phyloP scores from a whole-genome alignment of 2,888 invertebrate species.

The Lumbricus terrestris region DNA sequence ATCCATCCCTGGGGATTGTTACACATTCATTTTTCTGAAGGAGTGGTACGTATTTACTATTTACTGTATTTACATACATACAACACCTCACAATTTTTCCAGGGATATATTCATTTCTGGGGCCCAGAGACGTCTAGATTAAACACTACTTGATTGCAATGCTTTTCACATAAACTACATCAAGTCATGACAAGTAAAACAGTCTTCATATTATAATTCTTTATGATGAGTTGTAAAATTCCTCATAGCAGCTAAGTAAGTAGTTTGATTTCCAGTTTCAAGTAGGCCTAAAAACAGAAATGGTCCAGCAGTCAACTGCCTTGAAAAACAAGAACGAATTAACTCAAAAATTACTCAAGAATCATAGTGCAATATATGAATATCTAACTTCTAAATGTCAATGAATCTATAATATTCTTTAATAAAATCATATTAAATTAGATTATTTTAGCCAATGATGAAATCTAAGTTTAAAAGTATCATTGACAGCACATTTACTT shows the following conservation, averaged over 20 bases:
- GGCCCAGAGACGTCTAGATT: too few relatives aligned
- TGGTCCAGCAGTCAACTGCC: background rate
- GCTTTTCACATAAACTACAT: background rate
- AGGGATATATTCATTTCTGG: too few relatives aligned
- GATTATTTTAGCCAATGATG: background rate
- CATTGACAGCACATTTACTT: background rate
- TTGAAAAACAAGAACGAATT: background rate
- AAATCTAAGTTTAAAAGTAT: background rate
- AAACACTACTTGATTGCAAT: too few relatives aligned
- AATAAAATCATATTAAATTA: background rate
- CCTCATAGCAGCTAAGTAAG: background rate
- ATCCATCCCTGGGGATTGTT: too few relatives aligned
- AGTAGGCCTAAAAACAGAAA: background rate
- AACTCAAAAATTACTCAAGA: background rate
- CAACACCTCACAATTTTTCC: too few relatives aligned
- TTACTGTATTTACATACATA: too few relatives aligned
- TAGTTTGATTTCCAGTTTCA: background rate
- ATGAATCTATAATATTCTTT: background rate
- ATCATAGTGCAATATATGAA: background rate
- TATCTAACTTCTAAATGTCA: background rate
- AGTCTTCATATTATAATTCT: background rate
- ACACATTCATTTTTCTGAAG: too few relatives aligned
- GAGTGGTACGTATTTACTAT: too few relatives aligned
- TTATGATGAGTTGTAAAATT: conserved; percentile 3
- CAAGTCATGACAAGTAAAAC: background rate